Conservation (phyloP, 2,113 vertebrate genomes). For the Suricata suricatta region DNA sequence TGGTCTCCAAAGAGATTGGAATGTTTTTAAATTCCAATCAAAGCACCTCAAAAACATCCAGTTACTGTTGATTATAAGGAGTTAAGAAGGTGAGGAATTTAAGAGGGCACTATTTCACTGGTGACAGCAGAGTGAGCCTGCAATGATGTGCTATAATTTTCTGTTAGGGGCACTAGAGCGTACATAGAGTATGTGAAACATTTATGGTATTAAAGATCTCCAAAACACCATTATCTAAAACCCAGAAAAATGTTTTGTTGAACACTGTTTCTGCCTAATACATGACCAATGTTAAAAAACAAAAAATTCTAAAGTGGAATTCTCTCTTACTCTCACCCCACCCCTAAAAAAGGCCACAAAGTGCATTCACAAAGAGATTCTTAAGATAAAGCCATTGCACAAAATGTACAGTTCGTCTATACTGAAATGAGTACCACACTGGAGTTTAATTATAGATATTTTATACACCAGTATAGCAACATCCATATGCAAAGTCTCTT, state of each 20-base stretch:
- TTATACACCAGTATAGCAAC: conserved; percentile 72
- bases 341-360: conserved; percentile 88
- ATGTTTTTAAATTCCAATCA: conserved; percentile 56
- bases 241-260: conserved; percentile 44
- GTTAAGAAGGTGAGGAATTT: neutral
- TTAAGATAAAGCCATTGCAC: conserved; percentile 87
- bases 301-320: conserved; percentile 62
- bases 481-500: conserved; percentile 67
- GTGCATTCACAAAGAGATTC: conserved; percentile 87
- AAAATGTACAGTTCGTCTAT: conserved; percentile 75
- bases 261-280: conserved; percentile 65
- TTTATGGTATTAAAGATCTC: conserved; percentile 1
- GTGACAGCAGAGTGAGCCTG: conserved; percentile 30
- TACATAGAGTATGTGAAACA: neutral
- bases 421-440: conserved; percentile 66
- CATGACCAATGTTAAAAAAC: conserved; percentile 34
- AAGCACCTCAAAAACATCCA: conserved; percentile 72
- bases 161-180: neutral
- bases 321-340: neutral
- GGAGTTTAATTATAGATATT: conserved; percentile 58
- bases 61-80: conserved; percentile 40
- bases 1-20: conserved; percentile 64
- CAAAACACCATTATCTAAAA: conserved; percentile 58
- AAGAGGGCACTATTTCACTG: neutral
- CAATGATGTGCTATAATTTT: neutral